phyloP scores from a whole-genome alignment of 2,113 vertebrate species.

The Ailurus styani region DNA sequence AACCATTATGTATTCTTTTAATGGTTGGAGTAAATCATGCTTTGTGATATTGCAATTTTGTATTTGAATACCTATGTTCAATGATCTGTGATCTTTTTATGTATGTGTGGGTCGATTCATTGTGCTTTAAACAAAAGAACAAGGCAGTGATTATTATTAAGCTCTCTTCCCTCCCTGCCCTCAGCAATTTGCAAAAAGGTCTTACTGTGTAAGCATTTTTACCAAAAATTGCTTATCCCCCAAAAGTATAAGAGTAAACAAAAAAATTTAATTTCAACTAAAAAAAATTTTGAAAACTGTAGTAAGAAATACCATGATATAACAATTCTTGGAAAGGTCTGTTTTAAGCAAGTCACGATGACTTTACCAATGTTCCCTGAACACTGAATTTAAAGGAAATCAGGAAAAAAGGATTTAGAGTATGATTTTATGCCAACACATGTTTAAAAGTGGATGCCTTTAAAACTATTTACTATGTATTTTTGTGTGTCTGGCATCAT shows the following conservation, averaged over 20 bases:
- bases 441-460: neutral
- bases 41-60: constrained; percentile 7
- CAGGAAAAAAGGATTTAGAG: neutral
- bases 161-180: neutral
- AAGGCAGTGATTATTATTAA: constrained; percentile 38
- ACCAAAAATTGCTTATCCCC: neutral
- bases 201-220: constrained; percentile 48
- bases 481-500: neutral
- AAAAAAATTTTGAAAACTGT: constrained; percentile 7
- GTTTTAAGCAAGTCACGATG: neutral
- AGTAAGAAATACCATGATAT: neutral
- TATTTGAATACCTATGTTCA: constrained; percentile 30
- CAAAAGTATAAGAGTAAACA: neutral
- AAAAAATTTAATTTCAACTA: constrained; percentile 20
- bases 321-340: neutral
- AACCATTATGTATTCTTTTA: neutral
- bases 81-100: constrained; percentile 25
- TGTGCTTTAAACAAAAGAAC: constrained; percentile 55
- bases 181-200: neutral
- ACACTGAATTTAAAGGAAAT: neutral
- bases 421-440: neutral
- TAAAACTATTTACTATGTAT: neutral
- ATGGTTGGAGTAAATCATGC: neutral
- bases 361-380: neutral
- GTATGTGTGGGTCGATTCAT: constrained; percentile 10